These are phyloP conservation scores for Pseudonaja textilis DNA, from an alignment of 2,113 vertebrate genomes.

Conservation along the genomic window DNA sequence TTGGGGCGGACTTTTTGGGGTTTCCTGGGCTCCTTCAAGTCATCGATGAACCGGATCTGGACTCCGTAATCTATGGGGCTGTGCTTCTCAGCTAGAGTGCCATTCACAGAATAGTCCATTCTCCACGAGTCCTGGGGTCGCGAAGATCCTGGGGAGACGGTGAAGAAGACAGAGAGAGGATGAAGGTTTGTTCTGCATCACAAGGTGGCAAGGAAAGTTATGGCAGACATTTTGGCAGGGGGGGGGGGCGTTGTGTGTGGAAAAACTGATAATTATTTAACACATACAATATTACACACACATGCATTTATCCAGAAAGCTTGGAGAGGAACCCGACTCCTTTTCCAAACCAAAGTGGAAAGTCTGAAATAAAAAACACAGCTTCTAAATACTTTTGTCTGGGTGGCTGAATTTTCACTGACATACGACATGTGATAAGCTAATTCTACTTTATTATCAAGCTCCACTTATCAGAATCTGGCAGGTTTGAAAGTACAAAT, in stretches of 20 bases:
- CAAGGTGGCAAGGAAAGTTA: not conserved
- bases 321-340: not conserved
- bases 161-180: not conserved
- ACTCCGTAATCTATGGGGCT: slow-evolving; percentile 84
- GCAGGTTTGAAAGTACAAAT: not conserved
- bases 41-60: slow-evolving; percentile 92
- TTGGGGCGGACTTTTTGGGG: slow-evolving; percentile 43
- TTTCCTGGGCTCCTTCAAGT: slow-evolving; percentile 67
- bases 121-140: not conserved
- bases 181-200: not conserved
- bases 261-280: not conserved
- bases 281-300: not conserved
- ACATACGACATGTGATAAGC: not conserved
- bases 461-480: not conserved
- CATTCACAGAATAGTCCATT: slow-evolving; percentile 33
- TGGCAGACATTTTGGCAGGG: not conserved
- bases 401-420: not conserved
- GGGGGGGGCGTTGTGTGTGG: not conserved
- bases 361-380: not conserved
- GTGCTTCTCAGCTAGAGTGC: slow-evolving; percentile 69
- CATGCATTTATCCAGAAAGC: not conserved
- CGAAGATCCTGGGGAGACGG: not conserved
- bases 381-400: not conserved
- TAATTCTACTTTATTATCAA: not conserved
- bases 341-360: not conserved